Evolutionary conservation across 2,113 vertebrate genomes (phyloP).

Genomic region (Colaptes auratus): DNA sequence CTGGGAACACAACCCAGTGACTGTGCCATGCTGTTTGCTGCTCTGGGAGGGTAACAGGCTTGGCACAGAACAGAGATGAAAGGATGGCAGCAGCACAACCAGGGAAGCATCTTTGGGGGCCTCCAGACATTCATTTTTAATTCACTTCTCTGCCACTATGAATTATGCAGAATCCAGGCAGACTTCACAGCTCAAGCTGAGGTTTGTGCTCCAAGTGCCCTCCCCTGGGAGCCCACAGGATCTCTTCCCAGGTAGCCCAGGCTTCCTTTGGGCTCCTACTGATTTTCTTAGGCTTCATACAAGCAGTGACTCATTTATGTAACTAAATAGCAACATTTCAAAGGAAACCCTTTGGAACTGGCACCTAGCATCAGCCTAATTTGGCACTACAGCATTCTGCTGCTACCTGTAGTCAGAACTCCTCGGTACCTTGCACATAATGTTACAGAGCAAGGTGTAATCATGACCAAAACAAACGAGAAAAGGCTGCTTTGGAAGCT

Average conservation of each 20-base stretch:
- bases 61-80: background rate
- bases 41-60: background rate
- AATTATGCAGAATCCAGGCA: background rate
- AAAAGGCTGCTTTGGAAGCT: background rate
- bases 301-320: background rate
- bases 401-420: constrained; percentile 10
- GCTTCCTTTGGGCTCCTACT: background rate
- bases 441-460: background rate
- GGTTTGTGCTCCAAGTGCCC: background rate
- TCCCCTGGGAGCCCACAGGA: background rate
- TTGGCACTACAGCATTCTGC: background rate
- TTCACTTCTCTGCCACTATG: background rate
- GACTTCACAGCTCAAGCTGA: background rate
- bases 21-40: background rate
- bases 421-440: background rate
- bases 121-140: background rate
- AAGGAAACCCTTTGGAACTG: background rate
- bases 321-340: background rate
- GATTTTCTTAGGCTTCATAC: background rate
- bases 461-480: background rate
- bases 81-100: background rate
- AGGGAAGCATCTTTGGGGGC: background rate
- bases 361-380: background rate
- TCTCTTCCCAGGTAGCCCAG: background rate
- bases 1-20: background rate